These are phyloP conservation scores for Microplitis deprimator DNA, from an alignment of 2,888 invertebrate genomes.

Conservation along the genomic window DNA sequence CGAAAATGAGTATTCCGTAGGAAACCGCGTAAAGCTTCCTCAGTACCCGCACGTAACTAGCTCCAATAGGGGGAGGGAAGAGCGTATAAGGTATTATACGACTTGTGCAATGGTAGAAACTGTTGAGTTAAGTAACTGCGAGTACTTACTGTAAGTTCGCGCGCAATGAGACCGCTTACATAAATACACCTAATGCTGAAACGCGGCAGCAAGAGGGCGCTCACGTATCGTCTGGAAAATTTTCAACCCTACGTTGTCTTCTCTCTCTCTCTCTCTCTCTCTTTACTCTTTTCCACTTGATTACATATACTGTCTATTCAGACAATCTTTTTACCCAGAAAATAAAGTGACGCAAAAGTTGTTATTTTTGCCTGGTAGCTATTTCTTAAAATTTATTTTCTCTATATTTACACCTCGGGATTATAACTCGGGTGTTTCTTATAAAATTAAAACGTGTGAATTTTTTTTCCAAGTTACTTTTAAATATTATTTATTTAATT, in stretches of 20 bases:
- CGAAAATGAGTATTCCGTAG: constrained; percentile 42
- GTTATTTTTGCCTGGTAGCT: too few relatives aligned
- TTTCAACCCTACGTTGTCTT: constrained; percentile 22
- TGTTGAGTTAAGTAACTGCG: constrained; percentile 69
- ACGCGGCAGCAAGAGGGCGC: constrained; percentile 37
- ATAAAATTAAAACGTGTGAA: too few relatives aligned
- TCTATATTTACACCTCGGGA: background rate
- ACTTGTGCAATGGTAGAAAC: constrained; percentile 63
- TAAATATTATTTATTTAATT: too few relatives aligned
- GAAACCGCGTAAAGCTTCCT: constrained; percentile 42
- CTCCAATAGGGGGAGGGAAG: constrained; percentile 40
- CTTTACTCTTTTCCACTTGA: background rate
- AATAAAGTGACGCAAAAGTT: too few relatives aligned
- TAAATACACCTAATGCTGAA: constrained; percentile 65
- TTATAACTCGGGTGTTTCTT: too few relatives aligned
- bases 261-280: background rate
- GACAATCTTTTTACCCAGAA: too few relatives aligned
- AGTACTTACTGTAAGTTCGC: constrained; percentile 68
- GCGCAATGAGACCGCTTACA: constrained; percentile 68
- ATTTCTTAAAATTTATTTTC: background rate
- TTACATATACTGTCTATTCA: background rate
- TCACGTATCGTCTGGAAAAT: constrained; percentile 34
- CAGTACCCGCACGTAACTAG: constrained; percentile 21
- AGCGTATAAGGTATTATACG: constrained; percentile 46
- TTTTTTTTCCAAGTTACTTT: too few relatives aligned